Evolutionary conservation across 2,113 vertebrate genomes (phyloP).

Genomic region (Ifrita kowaldi): DNA sequence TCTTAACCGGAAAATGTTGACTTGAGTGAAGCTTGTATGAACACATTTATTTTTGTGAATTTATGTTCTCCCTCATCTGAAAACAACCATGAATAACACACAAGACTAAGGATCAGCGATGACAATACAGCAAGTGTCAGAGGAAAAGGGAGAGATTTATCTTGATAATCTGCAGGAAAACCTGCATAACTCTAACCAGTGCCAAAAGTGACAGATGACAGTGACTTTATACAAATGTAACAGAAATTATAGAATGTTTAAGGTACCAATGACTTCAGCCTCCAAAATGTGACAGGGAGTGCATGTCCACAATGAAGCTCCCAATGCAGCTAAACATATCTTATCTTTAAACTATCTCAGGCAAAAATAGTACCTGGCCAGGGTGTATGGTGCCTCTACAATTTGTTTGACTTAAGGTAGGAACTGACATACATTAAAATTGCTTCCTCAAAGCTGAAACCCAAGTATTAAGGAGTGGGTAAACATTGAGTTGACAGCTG

Average conservation of each 20-base stretch:
- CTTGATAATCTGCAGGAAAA: neutral
- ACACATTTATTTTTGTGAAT: neutral
- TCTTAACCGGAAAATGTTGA: neutral
- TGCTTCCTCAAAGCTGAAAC: neutral
- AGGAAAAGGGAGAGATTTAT: neutral
- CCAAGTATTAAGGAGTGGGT: neutral
- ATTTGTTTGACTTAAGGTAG: neutral
- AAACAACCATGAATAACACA: neutral
- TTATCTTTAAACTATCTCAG: neutral
- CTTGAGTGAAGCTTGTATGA: neutral
- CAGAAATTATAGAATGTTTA: neutral
- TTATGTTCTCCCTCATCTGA: neutral
- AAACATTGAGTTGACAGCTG: neutral
- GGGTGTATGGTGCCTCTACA: neutral
- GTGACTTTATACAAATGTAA: neutral
- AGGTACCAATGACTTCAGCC: neutral
- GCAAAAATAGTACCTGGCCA: neutral
- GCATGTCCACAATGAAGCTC: neutral
- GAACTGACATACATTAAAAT: neutral
- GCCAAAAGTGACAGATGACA: slow-evolving; percentile 7
- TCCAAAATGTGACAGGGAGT: neutral
- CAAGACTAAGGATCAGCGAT: neutral
- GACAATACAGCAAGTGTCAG: neutral
- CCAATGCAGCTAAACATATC: neutral
- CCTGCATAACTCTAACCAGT: neutral